Conservation (phyloP, 2,888 invertebrate species). For the Limenitis camilla region DNA sequence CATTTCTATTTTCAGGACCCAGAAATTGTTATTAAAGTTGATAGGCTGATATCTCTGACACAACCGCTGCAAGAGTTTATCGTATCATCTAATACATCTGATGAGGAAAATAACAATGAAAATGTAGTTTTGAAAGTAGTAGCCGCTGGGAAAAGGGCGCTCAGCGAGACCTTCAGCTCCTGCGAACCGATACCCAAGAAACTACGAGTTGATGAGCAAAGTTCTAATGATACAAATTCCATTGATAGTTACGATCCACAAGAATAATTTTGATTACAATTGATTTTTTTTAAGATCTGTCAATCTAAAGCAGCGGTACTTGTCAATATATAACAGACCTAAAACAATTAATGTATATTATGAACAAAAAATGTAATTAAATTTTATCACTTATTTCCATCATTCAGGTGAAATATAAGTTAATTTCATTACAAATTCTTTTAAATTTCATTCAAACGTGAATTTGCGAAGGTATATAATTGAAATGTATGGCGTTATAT, state of each 20-base stretch:
- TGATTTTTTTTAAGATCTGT: background rate
- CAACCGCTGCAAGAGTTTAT: slow-evolving; percentile 20
- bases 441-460: too few species aligned
- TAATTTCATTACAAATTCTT: too few species aligned
- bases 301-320: too few species aligned
- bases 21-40: slow-evolving; percentile 51
- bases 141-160: slow-evolving; percentile 44
- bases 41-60: slow-evolving; percentile 44
- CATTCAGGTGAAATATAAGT: too few species aligned
- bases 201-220: slow-evolving; percentile 34
- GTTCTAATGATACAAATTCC: slow-evolving; percentile 46
- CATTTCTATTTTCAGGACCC: slow-evolving; percentile 38
- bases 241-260: slow-evolving; percentile 47
- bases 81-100: slow-evolving; percentile 34
- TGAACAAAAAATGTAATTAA: too few species aligned
- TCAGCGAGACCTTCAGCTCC: slow-evolving; percentile 47
- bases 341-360: too few species aligned
- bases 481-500: too few species aligned
- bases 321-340: too few species aligned
- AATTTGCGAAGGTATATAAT: too few species aligned
- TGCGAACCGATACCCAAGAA: slow-evolving; percentile 58
- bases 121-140: slow-evolving; percentile 39
- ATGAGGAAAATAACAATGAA: slow-evolving; percentile 43
- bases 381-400: too few species aligned
- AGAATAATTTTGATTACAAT: slow-evolving; percentile 24